Conservation (phyloP, 1,140 invertebrate species). For the Lanistes nyassanus region DNA sequence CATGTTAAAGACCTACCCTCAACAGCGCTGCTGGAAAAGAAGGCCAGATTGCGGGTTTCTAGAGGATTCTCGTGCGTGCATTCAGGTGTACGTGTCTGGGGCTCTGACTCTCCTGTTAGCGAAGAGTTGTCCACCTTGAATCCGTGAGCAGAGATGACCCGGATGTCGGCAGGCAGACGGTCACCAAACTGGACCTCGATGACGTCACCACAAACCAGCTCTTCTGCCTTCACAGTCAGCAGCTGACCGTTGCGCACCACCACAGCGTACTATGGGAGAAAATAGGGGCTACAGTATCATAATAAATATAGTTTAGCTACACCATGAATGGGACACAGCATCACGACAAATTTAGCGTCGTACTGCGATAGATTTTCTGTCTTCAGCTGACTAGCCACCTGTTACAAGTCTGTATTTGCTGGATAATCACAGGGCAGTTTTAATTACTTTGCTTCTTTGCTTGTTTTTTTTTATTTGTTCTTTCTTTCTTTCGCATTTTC, state of each 20-base stretch:
- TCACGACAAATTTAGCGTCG: too few relatives aligned
- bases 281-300: too few relatives aligned
- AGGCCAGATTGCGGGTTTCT: slow-evolving; percentile 96
- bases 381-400: too few relatives aligned
- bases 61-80: slow-evolving; percentile 95
- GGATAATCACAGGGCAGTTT: too few relatives aligned
- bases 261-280: slow-evolving; percentile 50
- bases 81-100: slow-evolving; percentile 89
- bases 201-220: slow-evolving; percentile 83
- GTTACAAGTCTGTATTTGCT: too few relatives aligned
- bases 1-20: slow-evolving; percentile 73
- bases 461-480: too few relatives aligned
- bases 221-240: slow-evolving; percentile 76
- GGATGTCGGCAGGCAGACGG: slow-evolving; percentile 84
- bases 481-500: too few relatives aligned
- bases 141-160: slow-evolving; percentile 76
- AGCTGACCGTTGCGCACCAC: slow-evolving; percentile 95
- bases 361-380: too few relatives aligned
- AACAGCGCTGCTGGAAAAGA: slow-evolving; percentile 97
- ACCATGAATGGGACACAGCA: too few relatives aligned
- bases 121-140: slow-evolving; percentile 77
- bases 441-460: too few relatives aligned
- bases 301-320: too few relatives aligned
- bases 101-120: slow-evolving; percentile 96
- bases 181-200: slow-evolving; percentile 85